Percentiles rank a stretch among this genome's conserved stretches.
These are phyloP conservation scores for Piprites chloris DNA, from an alignment of 2,113 vertebrate species.

Conservation along the genomic window DNA sequence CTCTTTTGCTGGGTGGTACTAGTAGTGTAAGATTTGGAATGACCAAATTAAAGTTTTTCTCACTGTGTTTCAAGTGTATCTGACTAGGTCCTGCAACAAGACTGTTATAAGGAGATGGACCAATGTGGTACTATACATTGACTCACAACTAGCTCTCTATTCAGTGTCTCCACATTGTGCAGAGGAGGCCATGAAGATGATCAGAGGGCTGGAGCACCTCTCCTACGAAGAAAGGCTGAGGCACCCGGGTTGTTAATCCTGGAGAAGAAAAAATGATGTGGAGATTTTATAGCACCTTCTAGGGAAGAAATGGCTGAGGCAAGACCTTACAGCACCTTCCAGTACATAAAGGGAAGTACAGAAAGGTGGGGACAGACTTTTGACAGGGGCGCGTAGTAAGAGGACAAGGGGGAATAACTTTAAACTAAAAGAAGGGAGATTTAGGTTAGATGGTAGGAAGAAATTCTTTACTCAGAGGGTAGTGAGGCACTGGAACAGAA, in stretches of 20 bases:
- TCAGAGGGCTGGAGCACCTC: not conserved
- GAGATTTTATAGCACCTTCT: not conserved
- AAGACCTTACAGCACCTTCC: not conserved
- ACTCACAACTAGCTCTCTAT: not conserved
- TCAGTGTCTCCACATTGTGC: not conserved
- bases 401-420: not conserved
- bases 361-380: not conserved
- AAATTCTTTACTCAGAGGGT: not conserved
- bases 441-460: not conserved
- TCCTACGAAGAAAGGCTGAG: not conserved
- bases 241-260: not conserved
- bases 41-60: not conserved
- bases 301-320: not conserved
- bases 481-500: not conserved
- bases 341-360: not conserved
- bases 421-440: not conserved
- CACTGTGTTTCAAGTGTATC: not conserved
- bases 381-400: rapidly evolving
- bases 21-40: not conserved
- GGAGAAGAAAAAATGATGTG: not conserved
- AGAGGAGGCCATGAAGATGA: not conserved
- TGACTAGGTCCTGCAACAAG: not conserved
- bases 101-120: not conserved
- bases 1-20: not conserved
- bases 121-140: not conserved